phyloP scores from a whole-genome alignment of 2,797 vertebrate species.

The Danio albolineatus region DNA sequence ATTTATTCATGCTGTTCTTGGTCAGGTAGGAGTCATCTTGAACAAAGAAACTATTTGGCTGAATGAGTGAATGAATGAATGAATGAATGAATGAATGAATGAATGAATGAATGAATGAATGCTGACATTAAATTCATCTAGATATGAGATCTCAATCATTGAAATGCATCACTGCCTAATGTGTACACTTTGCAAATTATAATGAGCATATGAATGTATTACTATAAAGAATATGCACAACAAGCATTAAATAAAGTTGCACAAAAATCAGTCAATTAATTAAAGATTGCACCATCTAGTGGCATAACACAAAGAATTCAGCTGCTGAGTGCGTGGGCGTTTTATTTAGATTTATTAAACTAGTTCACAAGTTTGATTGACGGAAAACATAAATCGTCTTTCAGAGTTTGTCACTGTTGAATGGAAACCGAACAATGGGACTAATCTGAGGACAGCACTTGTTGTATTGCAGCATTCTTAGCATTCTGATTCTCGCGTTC shows the following conservation, averaged over 20 bases:
- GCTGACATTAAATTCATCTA: too few species aligned
- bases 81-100: too few species aligned
- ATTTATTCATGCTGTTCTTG: too few species aligned
- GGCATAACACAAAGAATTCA: constrained; percentile 13
- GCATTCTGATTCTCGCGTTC: not conserved
- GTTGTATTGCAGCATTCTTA: constrained; percentile 4
- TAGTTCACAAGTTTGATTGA: not conserved
- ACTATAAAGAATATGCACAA: not conserved
- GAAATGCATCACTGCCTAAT: not conserved
- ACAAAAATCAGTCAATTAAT: constrained; percentile 26
- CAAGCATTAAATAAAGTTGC: not conserved
- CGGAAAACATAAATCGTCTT: not conserved
- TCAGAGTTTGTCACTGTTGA: not conserved
- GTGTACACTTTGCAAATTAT: not conserved
- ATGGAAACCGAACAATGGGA: too few species aligned
- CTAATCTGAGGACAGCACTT: not conserved
- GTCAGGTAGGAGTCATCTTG: too few species aligned
- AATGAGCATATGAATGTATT: not conserved
- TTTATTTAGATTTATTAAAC: not conserved
- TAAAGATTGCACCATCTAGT: constrained; percentile 53
- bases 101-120: too few species aligned
- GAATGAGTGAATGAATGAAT: too few species aligned
- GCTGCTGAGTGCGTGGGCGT: too few species aligned
- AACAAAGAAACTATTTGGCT: too few species aligned
- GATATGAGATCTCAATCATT: not conserved